Percentiles rank a stretch among this genome's conserved stretches.
Evolutionary conservation across 2,113 vertebrate species (phyloP).

Genomic region (Eclectus roratus): DNA sequence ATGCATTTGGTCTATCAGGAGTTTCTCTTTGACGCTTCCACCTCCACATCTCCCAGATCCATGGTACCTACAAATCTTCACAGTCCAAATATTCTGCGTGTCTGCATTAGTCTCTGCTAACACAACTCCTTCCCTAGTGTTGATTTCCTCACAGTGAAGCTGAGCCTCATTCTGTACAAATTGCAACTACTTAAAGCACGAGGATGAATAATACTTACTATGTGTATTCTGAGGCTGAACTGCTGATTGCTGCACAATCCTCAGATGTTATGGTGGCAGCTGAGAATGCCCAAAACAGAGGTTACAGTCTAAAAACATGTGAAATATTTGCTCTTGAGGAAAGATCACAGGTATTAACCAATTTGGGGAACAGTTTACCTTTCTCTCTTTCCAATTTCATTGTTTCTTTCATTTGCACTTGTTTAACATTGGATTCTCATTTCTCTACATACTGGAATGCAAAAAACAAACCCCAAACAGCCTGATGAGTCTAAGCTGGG

Average conservation of each 20-base stretch:
- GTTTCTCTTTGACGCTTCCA: neutral
- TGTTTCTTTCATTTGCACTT: neutral
- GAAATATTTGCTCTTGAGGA: neutral
- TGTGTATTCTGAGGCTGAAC: neutral
- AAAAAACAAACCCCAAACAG: neutral
- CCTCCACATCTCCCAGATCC: neutral
- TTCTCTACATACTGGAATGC: neutral
- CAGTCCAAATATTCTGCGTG: neutral
- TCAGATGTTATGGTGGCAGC: neutral
- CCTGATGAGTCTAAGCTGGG: neutral
- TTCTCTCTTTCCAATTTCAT: neutral
- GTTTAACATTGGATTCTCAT: rapidly evolving
- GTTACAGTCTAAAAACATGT: neutral
- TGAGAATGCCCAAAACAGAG: neutral
- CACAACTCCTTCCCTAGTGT: neutral
- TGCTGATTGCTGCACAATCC: neutral
- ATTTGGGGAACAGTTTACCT: neutral
- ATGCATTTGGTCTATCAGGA: neutral
- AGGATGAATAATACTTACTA: neutral
- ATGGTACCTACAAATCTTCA: neutral
- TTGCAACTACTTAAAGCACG: neutral
- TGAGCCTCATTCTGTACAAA: neutral
- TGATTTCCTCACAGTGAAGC: neutral
- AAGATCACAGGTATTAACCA: neutral
- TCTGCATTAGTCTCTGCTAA: neutral